Conservation (phyloP, 2,888 invertebrate genomes). For the Apoda limacodes region DNA sequence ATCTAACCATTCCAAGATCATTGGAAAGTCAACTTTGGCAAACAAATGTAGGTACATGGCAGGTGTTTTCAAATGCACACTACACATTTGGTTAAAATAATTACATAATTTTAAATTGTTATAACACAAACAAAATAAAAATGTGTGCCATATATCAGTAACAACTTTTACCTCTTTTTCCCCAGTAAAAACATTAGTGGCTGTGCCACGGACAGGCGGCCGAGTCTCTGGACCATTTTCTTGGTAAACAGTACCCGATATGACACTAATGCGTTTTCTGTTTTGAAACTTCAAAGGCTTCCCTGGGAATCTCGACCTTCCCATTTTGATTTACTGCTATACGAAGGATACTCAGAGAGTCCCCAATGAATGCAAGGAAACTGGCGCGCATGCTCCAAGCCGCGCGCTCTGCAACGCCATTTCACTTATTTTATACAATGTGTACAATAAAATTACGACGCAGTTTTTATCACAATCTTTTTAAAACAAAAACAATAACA, state of each 20-base stretch:
- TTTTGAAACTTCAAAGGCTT: conserved; percentile 89
- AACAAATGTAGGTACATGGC: conserved; percentile 7
- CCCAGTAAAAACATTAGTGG: conserved; percentile 57
- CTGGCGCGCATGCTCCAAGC: conserved; percentile 64
- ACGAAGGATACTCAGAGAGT: conserved; percentile 69
- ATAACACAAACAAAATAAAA: too few species aligned
- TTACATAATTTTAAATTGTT: too few species aligned
- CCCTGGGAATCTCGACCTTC: conserved; percentile 88
- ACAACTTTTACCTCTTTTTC: conserved; percentile 66
- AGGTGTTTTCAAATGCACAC: too few species aligned
- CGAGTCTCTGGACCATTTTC: conserved; percentile 56
- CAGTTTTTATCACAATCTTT: conserved; percentile 55
- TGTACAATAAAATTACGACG: conserved; percentile 63
- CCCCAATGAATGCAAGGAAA: conserved; percentile 58
- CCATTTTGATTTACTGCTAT: conserved; percentile 74
- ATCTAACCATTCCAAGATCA: too few species aligned
- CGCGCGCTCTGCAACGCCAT: conserved; percentile 69
- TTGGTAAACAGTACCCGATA: conserved; percentile 72
- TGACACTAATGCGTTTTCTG: conserved; percentile 86
- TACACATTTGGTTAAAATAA: too few species aligned
- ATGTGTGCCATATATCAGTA: too few species aligned
- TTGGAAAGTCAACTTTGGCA: too few species aligned
- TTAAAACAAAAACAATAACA: conserved; percentile 48
- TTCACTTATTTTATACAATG: conserved; percentile 67
- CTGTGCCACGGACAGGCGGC: conserved; percentile 55